Evolutionary conservation across 2,113 vertebrate species (phyloP).

Genomic region (Garra rufa): DNA sequence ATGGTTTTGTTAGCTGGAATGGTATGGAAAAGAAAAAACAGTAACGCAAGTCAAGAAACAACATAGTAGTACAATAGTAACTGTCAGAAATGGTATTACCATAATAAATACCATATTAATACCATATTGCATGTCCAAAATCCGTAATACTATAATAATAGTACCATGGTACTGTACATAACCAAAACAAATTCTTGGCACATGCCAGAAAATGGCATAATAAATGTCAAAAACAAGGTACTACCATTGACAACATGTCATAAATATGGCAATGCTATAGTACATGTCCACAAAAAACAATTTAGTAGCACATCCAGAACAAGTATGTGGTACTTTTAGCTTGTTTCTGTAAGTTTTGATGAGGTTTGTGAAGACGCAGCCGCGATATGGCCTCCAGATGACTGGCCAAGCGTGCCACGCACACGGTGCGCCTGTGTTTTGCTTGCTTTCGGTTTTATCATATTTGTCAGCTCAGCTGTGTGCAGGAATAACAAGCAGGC

Average conservation of each 20-base stretch:
- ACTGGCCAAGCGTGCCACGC: not conserved
- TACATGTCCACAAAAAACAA: not conserved
- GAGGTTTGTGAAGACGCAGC: conserved; percentile 10
- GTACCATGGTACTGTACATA: too few relatives aligned
- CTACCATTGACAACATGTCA: not conserved
- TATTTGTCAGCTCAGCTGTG: conserved; percentile 54
- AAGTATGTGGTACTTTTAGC: not conserved
- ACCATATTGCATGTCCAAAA: not conserved
- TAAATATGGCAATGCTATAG: not conserved
- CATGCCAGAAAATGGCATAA: not conserved
- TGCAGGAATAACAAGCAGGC: conserved; percentile 52
- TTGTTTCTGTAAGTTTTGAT: not conserved
- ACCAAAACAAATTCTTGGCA: not conserved
- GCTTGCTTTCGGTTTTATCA: conserved; percentile 47
- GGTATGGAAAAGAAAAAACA: too few relatives aligned
- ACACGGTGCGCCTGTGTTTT: conserved; percentile 26
- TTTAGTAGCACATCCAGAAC: not conserved
- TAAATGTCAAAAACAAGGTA: not conserved
- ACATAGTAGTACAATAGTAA: not conserved
- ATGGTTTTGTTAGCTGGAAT: not conserved
- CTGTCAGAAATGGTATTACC: not conserved
- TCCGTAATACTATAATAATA: not conserved
- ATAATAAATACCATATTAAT: too few relatives aligned
- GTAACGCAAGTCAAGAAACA: not conserved
- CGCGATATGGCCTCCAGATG: not conserved